phyloP scores from a whole-genome alignment of 2,797 vertebrate genomes.

The Parotocinclus haroldoi region DNA sequence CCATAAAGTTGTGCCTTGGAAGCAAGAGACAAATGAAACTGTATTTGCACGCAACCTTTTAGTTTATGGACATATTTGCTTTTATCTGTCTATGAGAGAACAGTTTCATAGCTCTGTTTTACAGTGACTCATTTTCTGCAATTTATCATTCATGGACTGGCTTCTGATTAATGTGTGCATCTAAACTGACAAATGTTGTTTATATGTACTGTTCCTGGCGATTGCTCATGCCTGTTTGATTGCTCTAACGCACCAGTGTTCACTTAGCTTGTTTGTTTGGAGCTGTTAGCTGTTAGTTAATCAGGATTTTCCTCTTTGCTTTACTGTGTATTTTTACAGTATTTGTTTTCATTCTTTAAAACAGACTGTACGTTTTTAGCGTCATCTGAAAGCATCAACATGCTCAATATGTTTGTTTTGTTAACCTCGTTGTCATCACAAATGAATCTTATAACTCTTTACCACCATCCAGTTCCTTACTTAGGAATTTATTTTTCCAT shows the following conservation, averaged over 20 bases:
- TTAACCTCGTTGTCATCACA: too few relatives aligned
- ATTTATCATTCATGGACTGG: slow-evolving; percentile 19
- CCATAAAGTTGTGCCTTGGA: slow-evolving; percentile 40
- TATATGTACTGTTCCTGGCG: neutral
- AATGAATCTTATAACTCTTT: too few relatives aligned
- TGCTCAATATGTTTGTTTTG: too few relatives aligned
- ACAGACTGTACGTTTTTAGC: too few relatives aligned
- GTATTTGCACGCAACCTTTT: neutral
- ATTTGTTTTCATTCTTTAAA: too few relatives aligned
- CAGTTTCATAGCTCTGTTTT: slow-evolving; percentile 4
- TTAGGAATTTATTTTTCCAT: too few relatives aligned
- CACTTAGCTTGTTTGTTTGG: too few relatives aligned
- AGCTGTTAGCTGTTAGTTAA: too few relatives aligned
- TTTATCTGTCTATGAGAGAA: slow-evolving; percentile 28
- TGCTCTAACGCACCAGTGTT: neutral
- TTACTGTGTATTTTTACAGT: too few relatives aligned
- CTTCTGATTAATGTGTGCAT: slow-evolving; percentile 12
- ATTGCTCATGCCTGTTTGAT: neutral
- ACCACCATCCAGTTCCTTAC: too few relatives aligned
- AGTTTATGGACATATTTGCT: slow-evolving; percentile 10
- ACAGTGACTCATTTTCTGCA: slow-evolving; percentile 11
- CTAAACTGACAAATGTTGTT: slow-evolving; percentile 6
- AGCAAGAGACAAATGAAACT: neutral
- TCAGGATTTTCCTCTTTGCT: too few relatives aligned
- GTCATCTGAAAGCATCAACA: too few relatives aligned